phyloP scores from a whole-genome alignment of 2,113 vertebrate species.

The Notarius lentiginosus region DNA sequence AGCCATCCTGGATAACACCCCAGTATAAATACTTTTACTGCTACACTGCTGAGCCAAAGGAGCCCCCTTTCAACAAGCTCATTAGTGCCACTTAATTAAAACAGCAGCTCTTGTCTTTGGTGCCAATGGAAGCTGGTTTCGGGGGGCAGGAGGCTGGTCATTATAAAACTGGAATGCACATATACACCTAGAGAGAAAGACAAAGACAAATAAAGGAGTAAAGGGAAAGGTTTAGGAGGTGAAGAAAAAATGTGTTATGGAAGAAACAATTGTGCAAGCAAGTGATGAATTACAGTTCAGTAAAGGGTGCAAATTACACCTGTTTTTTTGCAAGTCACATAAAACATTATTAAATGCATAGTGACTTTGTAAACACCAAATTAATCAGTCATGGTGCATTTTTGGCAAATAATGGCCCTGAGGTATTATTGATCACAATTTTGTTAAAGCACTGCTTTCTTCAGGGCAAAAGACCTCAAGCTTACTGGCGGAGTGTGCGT shows the following conservation, averaged over 20 bases:
- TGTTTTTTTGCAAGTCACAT: conserved; percentile 78
- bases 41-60: conserved; percentile 83
- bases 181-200: conserved; percentile 1
- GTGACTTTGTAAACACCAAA: conserved; percentile 84
- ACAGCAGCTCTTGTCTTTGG: conserved; percentile 92
- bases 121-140: conserved; percentile 76
- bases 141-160: conserved; percentile 52
- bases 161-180: conserved; percentile 43
- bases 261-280: conserved; percentile 68
- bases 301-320: conserved; percentile 85
- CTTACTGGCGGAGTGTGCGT: not conserved
- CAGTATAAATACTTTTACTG: conserved; percentile 93
- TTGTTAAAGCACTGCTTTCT: conserved; percentile 15
- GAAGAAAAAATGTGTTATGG: conserved; percentile 14
- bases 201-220: not conserved
- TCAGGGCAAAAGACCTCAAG: conserved; percentile 25
- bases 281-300: conserved; percentile 81
- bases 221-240: not conserved
- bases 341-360: conserved; percentile 84
- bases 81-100: conserved; percentile 96
- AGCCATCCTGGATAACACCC: conserved; percentile 85
- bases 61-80: conserved; percentile 88
- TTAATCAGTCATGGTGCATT: conserved; percentile 81
- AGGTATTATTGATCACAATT: conserved; percentile 48
- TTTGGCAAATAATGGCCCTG: conserved; percentile 54